A percentile compares a stretch with the other conserved stretches of the same genome.
These are phyloP conservation scores for Parascotia fuliginaria DNA, from an alignment of 2,888 invertebrate species.

Conservation along the genomic window DNA sequence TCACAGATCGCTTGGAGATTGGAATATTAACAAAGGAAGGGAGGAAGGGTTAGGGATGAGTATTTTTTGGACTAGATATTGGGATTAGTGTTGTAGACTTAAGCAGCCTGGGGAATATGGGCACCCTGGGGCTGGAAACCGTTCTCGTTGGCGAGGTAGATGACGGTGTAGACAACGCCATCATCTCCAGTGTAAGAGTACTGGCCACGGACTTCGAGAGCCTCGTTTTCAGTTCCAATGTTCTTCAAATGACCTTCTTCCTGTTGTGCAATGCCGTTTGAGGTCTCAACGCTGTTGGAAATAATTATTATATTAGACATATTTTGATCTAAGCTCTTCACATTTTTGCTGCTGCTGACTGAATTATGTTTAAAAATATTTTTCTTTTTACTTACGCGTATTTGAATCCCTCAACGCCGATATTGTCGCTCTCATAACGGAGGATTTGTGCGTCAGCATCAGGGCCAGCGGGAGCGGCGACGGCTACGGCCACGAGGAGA, in stretches of 20 bases:
- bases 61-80: slow-evolving; percentile 71
- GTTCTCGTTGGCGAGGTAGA: slow-evolving; percentile 80
- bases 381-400: slow-evolving; percentile 65
- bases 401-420: slow-evolving; percentile 62
- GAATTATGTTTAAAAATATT: too few species aligned
- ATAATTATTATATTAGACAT: background rate
- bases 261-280: slow-evolving; percentile 57
- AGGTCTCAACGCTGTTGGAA: slow-evolving; percentile 58
- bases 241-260: slow-evolving; percentile 56
- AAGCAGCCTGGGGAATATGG: slow-evolving; percentile 59
- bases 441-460: slow-evolving; percentile 58
- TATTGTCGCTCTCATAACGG: slow-evolving; percentile 55
- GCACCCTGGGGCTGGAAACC: slow-evolving; percentile 82
- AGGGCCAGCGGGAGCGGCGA: slow-evolving; percentile 57
- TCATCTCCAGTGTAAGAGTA: slow-evolving; percentile 74
- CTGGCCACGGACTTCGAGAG: slow-evolving; percentile 57
- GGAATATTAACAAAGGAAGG: slow-evolving; percentile 54
- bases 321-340: background rate
- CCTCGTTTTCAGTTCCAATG: slow-evolving; percentile 63
- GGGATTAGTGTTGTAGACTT: slow-evolving; percentile 35
- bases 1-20: slow-evolving; percentile 76
- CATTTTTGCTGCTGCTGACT: too few species aligned
- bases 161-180: slow-evolving; percentile 74
- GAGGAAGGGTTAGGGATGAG: slow-evolving; percentile 49
- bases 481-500: slow-evolving; percentile 60